These are phyloP conservation scores for Charina bottae DNA, from an alignment of 2,113 vertebrate species.

Conservation along the genomic window DNA sequence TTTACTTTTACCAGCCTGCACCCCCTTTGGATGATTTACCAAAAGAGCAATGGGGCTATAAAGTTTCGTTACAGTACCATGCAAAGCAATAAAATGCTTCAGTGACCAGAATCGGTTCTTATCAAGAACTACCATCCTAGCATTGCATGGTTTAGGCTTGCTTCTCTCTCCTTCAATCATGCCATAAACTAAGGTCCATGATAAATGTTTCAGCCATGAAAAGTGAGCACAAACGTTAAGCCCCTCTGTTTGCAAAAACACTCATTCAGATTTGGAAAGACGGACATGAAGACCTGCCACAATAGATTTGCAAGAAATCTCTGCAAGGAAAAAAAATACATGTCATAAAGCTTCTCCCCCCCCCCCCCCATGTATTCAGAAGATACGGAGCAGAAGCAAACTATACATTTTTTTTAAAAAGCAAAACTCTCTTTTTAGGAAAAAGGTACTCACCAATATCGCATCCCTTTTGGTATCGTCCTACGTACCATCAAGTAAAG, in stretches of 20 bases:
- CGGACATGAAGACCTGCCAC: slow-evolving; percentile 59
- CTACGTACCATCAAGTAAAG: slow-evolving; percentile 47
- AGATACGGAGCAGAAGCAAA: slow-evolving; percentile 51
- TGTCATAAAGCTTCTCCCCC: background rate
- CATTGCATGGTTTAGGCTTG: slow-evolving; percentile 10
- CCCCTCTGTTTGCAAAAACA: slow-evolving; percentile 57
- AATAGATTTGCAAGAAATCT: slow-evolving; percentile 60
- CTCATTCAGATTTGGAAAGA: slow-evolving; percentile 59
- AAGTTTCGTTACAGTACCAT: slow-evolving; percentile 47
- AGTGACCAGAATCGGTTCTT: slow-evolving; percentile 32
- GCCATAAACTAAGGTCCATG: slow-evolving; percentile 44
- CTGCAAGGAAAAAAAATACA: slow-evolving; percentile 39
- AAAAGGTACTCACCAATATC: slow-evolving; percentile 75
- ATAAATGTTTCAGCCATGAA: slow-evolving; percentile 49
- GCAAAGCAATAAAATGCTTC: slow-evolving; percentile 28
- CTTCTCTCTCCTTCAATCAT: background rate
- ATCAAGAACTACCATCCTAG: slow-evolving; percentile 40
- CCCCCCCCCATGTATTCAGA: background rate
- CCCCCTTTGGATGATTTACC: slow-evolving; percentile 29
- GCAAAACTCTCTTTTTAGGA: slow-evolving; percentile 56
- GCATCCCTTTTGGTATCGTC: slow-evolving; percentile 70
- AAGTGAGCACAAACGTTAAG: slow-evolving; percentile 59
- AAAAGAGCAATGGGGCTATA: slow-evolving; percentile 39
- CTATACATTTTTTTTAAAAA: background rate
- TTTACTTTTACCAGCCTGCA: slow-evolving; percentile 57